phyloP scores from a whole-genome alignment of 2,888 invertebrate genomes.

The Gisinianus flammeolus region DNA sequence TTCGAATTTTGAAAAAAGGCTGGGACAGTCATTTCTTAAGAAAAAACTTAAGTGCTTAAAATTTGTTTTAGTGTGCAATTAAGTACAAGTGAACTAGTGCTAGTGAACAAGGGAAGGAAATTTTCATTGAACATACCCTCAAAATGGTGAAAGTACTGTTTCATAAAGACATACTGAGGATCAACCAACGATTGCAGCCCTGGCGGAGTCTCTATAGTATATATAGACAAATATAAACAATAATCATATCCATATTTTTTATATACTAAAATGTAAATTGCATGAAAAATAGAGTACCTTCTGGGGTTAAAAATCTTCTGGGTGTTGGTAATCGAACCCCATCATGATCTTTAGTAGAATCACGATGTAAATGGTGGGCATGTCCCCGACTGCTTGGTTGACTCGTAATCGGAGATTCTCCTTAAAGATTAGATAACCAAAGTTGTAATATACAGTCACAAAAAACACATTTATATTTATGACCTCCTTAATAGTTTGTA shows the following conservation, averaged over 20 bases:
- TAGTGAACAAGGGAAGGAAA: too few relatives aligned
- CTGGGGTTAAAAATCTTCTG: slow-evolving; percentile 34
- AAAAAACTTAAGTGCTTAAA: too few relatives aligned
- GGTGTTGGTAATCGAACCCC: slow-evolving; percentile 27
- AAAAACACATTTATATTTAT: too few relatives aligned
- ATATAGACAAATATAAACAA: background rate
- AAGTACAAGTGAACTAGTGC: too few relatives aligned
- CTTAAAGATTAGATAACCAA: background rate
- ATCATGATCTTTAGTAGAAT: background rate
- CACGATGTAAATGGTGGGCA: background rate
- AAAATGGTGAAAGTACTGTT: slow-evolving; percentile 27
- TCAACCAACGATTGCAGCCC: slow-evolving; percentile 30
- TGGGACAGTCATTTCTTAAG: too few relatives aligned
- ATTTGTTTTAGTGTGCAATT: too few relatives aligned
- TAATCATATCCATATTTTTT: background rate
- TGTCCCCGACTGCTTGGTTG: slow-evolving; percentile 9
- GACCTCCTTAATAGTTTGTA: too few relatives aligned
- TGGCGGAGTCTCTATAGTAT: slow-evolving; percentile 28
- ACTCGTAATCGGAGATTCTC: slow-evolving; percentile 12
- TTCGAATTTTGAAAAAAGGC: too few relatives aligned
- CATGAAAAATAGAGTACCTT: slow-evolving; percentile 15
- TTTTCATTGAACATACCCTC: slow-evolving; percentile 32
- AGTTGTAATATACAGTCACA: too few relatives aligned
- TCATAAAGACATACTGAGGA: slow-evolving; percentile 38
- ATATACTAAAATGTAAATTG: background rate